These are phyloP conservation scores for Eurystomus gularis DNA, from an alignment of 2,113 vertebrate genomes.

Conservation along the genomic window DNA sequence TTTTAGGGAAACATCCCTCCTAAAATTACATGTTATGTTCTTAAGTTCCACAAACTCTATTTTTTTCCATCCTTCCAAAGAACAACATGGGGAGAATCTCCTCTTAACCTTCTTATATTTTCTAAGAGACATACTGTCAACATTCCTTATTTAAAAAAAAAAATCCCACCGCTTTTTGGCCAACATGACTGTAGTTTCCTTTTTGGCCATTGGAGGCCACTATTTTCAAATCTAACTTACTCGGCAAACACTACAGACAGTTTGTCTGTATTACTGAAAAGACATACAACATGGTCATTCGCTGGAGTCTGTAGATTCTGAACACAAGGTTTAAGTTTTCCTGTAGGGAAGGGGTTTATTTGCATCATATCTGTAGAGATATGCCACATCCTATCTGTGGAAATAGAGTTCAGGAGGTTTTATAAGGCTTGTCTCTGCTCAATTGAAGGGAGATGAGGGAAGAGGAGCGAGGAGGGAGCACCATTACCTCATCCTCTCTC, in stretches of 20 bases:
- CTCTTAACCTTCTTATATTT: neutral
- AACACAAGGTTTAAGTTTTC: neutral
- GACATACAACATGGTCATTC: fast-evolving
- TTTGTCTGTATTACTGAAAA: neutral
- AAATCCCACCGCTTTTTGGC: neutral
- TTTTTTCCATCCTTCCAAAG: neutral
- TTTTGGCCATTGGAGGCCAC: neutral
- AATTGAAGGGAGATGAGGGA: neutral
- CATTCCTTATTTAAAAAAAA: neutral
- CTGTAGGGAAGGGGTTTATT: neutral
- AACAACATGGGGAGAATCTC: neutral
- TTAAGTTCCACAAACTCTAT: neutral
- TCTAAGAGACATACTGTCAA: neutral
- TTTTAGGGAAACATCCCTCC: neutral
- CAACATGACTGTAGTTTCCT: neutral
- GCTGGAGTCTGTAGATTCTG: neutral
- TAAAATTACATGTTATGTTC: fast-evolving
- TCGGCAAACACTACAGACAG: too few relatives aligned
- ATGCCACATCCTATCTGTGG: neutral
- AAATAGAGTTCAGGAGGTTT: neutral
- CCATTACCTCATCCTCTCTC: neutral
- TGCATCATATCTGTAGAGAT: neutral
- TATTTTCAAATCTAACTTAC: neutral
- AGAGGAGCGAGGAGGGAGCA: neutral
- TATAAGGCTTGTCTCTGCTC: neutral